phyloP scores from a whole-genome alignment of 2,888 invertebrate genomes.

The Ormia ochracea region DNA sequence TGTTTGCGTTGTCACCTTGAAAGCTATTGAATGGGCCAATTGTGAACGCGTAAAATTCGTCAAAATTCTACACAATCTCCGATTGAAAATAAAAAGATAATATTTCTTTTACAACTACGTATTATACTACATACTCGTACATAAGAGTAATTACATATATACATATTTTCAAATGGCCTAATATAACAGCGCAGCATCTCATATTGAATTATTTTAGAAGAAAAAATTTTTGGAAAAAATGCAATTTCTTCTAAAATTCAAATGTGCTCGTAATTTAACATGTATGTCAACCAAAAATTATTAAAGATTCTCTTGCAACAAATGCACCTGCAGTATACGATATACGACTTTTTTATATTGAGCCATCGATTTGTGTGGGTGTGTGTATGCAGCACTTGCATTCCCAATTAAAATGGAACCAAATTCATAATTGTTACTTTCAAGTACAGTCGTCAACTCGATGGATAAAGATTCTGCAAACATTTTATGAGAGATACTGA shows the following conservation, averaged over 20 bases:
- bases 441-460: neutral
- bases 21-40: neutral
- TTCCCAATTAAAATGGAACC: neutral
- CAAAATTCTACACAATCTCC: constrained; percentile 23
- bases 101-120: too few species aligned
- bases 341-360: too few species aligned
- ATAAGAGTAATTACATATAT: too few species aligned
- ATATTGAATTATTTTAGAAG: neutral
- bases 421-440: neutral
- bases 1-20: neutral
- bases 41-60: neutral
- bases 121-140: too few species aligned
- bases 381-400: neutral
- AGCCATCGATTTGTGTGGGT: too few species aligned
- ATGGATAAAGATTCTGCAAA: neutral
- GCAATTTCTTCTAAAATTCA: too few species aligned
- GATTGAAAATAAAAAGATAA: neutral
- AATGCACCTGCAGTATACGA: too few species aligned
- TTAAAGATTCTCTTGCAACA: too few species aligned
- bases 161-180: too few species aligned
- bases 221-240: too few species aligned
- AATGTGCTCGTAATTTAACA: too few species aligned
- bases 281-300: too few species aligned
- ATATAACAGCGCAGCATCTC: neutral
- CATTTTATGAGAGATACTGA: neutral